A percentile compares a stretch with the other conserved stretches of the same genome.
Conservation (phyloP, 2,113 vertebrate genomes). For the Bufo gargarizans region DNA sequence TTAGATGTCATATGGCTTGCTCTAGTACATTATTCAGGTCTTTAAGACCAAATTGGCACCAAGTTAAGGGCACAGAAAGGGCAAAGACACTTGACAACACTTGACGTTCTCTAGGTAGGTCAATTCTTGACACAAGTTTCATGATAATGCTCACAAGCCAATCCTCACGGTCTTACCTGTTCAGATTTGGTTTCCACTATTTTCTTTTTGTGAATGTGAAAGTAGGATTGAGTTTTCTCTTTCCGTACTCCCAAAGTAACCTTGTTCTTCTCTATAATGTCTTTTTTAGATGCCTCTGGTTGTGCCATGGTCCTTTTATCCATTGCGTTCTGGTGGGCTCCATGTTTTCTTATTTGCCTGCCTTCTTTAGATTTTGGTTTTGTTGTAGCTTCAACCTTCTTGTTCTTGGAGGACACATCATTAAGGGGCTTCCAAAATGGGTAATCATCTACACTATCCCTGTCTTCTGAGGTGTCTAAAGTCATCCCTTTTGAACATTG, state of each 20-base stretch:
- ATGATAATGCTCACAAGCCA: neutral
- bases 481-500: neutral
- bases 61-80: too few relatives aligned
- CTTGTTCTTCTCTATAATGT: conserved; percentile 85
- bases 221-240: conserved; percentile 75
- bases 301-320: neutral
- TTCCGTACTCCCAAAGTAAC: conserved; percentile 77
- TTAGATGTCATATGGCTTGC: too few relatives aligned
- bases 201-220: conserved; percentile 72
- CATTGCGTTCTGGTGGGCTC: neutral
- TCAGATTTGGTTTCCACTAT: conserved; percentile 60
- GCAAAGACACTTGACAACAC: too few relatives aligned
- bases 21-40: too few relatives aligned
- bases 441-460: conserved; percentile 28
- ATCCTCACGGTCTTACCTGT: conserved; percentile 70
- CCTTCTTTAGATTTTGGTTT: neutral
- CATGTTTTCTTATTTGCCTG: neutral
- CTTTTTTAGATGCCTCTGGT: conserved; percentile 59
- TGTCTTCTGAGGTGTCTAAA: neutral
- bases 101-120: neutral
- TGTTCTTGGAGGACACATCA: neutral
- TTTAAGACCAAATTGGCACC: too few relatives aligned
- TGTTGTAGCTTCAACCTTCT: neutral
- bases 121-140: neutral
- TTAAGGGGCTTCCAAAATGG: neutral